phyloP scores from a whole-genome alignment of 2,113 vertebrate genomes.

The Balaenoptera acutorostrata region DNA sequence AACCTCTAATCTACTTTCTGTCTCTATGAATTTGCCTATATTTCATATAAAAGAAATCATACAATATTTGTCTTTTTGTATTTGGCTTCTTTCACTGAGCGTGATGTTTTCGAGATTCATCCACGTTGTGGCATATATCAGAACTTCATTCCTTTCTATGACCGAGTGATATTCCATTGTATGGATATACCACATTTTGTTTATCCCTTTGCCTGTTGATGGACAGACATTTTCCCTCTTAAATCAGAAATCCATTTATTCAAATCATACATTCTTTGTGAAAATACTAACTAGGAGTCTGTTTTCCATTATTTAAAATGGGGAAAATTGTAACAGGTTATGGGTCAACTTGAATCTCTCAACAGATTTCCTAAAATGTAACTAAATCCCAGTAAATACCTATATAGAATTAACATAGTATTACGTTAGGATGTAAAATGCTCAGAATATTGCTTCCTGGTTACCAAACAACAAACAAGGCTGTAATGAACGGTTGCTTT shows the following conservation, averaged over 20 bases:
- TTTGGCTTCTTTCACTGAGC: not conserved
- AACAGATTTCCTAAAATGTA: slow-evolving; percentile 20
- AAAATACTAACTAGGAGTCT: not conserved
- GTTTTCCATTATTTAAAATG: not conserved
- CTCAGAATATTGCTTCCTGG: not conserved
- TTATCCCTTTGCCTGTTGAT: not conserved
- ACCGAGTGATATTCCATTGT: not conserved
- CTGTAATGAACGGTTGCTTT: not conserved
- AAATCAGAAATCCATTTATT: not conserved
- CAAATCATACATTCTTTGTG: not conserved
- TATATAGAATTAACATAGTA: not conserved
- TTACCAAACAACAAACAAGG: not conserved
- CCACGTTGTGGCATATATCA: not conserved
- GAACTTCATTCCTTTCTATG: not conserved
- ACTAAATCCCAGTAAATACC: not conserved
- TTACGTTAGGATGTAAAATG: not conserved
- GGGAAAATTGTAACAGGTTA: not conserved
- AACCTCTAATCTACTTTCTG: not conserved
- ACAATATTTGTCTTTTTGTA: not conserved
- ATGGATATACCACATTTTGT: not conserved
- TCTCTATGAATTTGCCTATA: not conserved
- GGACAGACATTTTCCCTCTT: not conserved
- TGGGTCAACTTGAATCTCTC: not conserved
- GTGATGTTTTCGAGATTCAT: not conserved
- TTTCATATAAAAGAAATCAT: not conserved